phyloP scores from a whole-genome alignment of 35 echinoderm and acorn worm species.

The Eucidaris tribuloides region DNA sequence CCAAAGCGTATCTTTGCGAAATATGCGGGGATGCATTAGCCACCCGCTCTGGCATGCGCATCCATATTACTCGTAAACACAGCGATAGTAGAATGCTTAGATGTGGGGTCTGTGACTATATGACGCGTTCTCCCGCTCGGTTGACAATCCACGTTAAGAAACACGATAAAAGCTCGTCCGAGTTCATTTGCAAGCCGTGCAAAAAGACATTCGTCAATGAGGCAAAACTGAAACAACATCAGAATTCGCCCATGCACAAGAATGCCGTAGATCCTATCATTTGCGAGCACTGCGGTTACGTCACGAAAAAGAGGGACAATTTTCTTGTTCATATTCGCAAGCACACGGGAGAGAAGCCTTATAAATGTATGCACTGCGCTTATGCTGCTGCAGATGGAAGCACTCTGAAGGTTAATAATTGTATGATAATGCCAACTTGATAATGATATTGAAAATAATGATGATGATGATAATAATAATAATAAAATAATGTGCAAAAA shows the following conservation, averaged over 20 bases:
- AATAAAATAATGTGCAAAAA: too few relatives aligned
- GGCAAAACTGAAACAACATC: conserved; percentile 58
- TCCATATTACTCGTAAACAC: conserved; percentile 71
- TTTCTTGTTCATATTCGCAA: conserved; percentile 89
- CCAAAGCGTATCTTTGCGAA: conserved; percentile 75
- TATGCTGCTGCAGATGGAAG: conserved; percentile 93
- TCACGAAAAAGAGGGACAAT: conserved; percentile 91
- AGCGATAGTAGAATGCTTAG: background rate
- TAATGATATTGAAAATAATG: too few relatives aligned
- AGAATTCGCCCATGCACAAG: conserved; percentile 76
- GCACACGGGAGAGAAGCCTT: conserved; percentile 86
- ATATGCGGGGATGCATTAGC: conserved; percentile 86
- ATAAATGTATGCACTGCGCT: conserved; percentile 77
- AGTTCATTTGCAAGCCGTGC: conserved; percentile 70
- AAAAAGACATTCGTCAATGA: conserved; percentile 61
- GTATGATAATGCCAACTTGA: too few relatives aligned
- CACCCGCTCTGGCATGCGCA: conserved; percentile 56
- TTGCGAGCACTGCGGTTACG: conserved; percentile 88
- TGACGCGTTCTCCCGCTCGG: conserved; percentile 53
- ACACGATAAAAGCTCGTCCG: conserved; percentile 39
- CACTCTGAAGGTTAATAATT: conserved; percentile 75
- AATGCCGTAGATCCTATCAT: conserved; percentile 73
- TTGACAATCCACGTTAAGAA: conserved; percentile 70
- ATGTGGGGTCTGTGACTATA: conserved; percentile 74
- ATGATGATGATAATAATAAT: too few relatives aligned